Evolutionary conservation across 2,113 vertebrate genomes (phyloP), one percentile per base, ranked within the genome.

Genomic region (Petrocephalus microphthalmus): DNA sequence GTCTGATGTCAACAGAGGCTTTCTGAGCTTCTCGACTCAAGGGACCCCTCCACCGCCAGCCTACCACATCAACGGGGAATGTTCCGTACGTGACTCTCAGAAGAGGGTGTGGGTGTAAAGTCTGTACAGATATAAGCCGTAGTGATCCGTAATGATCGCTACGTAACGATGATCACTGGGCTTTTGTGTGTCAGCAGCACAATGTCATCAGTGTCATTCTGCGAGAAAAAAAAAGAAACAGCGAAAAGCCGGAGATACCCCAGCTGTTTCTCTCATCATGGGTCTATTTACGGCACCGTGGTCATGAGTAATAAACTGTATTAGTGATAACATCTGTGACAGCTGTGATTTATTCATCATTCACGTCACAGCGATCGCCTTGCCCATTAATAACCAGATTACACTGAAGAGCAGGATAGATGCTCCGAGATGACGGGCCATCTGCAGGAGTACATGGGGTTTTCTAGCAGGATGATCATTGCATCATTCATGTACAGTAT

Each of bases 351-450:
- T 85, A 85, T 85, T 54, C 51, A 33, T 85, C 25, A 54, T 85
- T 85, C 37, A n/a, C 56, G 84, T 85, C 84, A 56, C 25, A 56
- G n/a, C 49, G 25, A 54, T 85, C 13, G 84, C 51, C 52, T 37
- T 54, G n/a, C 52, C 84, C 84, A 85, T 85, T 85, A 85, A 85
- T 53, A 85, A 33, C 29, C 25, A 85, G 51, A 85, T 85, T 85
- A 85, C 15, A 33, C 49, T 3, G 29, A 85, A 85, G 29, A 56
- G 25, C 84, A 7, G 84, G 84, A 37, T 37, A 54, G 33, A 85
- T 19, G 19, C 25, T 33, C 10, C 84, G 11, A 25, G 82, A 56
- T 19, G 15, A 56, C 25, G 56, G 25, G n/a, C 51, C 11, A 3
- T 17, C 19, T 20, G 45, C 81, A 3, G 22, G 37, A 83, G 22